A percentile compares a stretch with the other conserved stretches of the same genome.
Conservation (phyloP, 2,888 invertebrate genomes). For the Drosophila vallismaia region DNA sequence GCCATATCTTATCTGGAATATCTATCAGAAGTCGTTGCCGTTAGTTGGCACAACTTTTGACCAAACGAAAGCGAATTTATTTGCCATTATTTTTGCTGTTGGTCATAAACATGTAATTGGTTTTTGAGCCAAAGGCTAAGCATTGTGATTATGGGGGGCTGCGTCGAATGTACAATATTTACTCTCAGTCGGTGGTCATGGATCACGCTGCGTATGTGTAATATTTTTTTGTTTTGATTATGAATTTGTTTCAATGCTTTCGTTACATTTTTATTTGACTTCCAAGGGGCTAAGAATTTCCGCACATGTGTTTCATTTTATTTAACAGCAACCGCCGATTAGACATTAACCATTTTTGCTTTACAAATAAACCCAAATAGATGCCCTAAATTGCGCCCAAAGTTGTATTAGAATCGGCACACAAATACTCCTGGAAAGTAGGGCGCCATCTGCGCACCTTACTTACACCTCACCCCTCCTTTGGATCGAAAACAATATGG, state of each 20-base stretch:
- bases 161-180: slow-evolving; percentile 4
- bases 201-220: slow-evolving; percentile 65
- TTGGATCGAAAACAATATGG: slow-evolving; percentile 69
- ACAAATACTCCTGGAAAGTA: slow-evolving; percentile 51
- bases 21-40: slow-evolving; percentile 58
- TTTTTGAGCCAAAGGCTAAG: slow-evolving; percentile 50
- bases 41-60: slow-evolving; percentile 18
- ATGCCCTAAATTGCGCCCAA: slow-evolving; percentile 69
- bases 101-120: slow-evolving; percentile 47
- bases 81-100: slow-evolving; percentile 13
- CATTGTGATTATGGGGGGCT: slow-evolving; percentile 24
- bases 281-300: slow-evolving; percentile 61
- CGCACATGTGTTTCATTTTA: slow-evolving; percentile 73
- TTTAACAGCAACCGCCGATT: slow-evolving; percentile 38
- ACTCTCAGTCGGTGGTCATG: slow-evolving; percentile 23
- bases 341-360: slow-evolving; percentile 51
- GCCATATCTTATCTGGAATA: slow-evolving; percentile 63
- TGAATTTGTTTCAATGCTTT: slow-evolving; percentile 6
- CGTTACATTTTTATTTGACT: slow-evolving; percentile 24
- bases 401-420: slow-evolving; percentile 24
- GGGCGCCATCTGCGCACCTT: slow-evolving; percentile 68
- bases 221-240: slow-evolving; percentile 26
- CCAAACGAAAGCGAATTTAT: slow-evolving; percentile 56
- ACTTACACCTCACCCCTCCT: slow-evolving; percentile 14
- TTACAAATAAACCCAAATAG: slow-evolving; percentile 73